Evolutionary conservation across 1,140 invertebrate species (phyloP).

Genomic region (Macrotrachela quadricornifera): DNA sequence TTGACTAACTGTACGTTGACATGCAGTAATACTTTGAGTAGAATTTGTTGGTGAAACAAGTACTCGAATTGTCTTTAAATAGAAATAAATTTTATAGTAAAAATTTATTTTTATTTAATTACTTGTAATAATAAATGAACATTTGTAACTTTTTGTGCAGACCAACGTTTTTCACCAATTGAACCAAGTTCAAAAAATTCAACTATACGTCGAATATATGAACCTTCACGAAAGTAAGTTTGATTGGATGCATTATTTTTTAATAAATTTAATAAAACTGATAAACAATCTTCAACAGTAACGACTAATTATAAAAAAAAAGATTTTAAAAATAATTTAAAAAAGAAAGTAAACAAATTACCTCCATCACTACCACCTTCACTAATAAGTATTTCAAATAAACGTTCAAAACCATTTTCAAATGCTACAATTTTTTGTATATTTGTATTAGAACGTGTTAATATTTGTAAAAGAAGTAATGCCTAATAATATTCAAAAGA

Average conservation of each 20-base stretch:
- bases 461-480: slow-evolving; percentile 64
- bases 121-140: too few species aligned
- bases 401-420: slow-evolving; percentile 86
- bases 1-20: slow-evolving; percentile 65
- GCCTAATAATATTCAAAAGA: slow-evolving; percentile 16
- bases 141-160: slow-evolving; percentile 1
- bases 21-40: slow-evolving; percentile 48
- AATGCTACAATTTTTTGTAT: slow-evolving; percentile 99
- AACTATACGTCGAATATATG: slow-evolving; percentile 63
- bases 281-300: slow-evolving; percentile 87
- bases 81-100: slow-evolving; percentile 69
- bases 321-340: too few species aligned
- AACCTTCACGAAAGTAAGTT: slow-evolving; percentile 89
- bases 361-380: slow-evolving; percentile 77
- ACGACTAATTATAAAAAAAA: slow-evolving; percentile 32
- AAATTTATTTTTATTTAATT: slow-evolving; percentile 77
- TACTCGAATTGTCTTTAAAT: slow-evolving; percentile 68
- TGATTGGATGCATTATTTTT: slow-evolving; percentile 91
- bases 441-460: slow-evolving; percentile 85
- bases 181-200: slow-evolving; percentile 54
- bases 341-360: slow-evolving; percentile 5
- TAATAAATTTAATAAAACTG: slow-evolving; percentile 73
- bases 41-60: slow-evolving; percentile 70
- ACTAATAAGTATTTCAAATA: slow-evolving; percentile 72
- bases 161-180: slow-evolving; percentile 31